These are phyloP conservation scores for Bombycilla garrulus DNA, from an alignment of 2,113 vertebrate species.

Conservation along the genomic window DNA sequence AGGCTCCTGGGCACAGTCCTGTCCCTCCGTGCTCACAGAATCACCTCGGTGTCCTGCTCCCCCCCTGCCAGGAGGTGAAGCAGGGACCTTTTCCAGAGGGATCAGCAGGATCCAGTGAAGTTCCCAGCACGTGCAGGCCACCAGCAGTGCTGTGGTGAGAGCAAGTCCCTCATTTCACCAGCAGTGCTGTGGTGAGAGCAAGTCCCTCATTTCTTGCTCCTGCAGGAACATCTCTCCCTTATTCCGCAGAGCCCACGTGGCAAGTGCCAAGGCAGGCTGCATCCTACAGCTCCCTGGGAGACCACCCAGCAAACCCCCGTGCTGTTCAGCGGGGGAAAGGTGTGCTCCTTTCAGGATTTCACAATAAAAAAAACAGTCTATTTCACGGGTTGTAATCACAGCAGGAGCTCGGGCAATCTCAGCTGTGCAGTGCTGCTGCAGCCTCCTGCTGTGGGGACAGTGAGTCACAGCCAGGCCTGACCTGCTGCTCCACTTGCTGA, in stretches of 20 bases:
- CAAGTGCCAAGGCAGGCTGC: not conserved
- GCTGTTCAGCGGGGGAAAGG: not conserved
- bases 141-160: not conserved
- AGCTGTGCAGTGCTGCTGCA: not conserved
- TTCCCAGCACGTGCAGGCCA: not conserved
- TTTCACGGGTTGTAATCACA: not conserved
- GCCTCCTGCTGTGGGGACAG: not conserved
- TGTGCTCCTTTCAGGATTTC: not conserved
- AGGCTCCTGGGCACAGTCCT: not conserved
- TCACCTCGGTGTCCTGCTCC: not conserved
- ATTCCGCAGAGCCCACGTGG: accelerated
- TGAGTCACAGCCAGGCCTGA: slow-evolving; percentile 6
- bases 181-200: not conserved
- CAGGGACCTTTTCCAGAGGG: not conserved
- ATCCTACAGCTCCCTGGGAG: not conserved
- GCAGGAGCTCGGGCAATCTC: not conserved
- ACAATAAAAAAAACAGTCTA: not conserved
- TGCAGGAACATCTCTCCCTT: not conserved
- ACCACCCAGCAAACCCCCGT: not conserved
- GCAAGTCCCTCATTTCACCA: not conserved
- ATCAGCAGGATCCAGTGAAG: not conserved
- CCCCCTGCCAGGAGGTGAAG: not conserved
- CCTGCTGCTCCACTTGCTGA: not conserved
- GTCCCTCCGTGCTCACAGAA: accelerated
- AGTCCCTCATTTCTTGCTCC: not conserved